Evolutionary conservation across 2,113 vertebrate genomes (phyloP), one percentile per base, ranked within the genome.

Genomic region (Spermophilus dauricus): DNA sequence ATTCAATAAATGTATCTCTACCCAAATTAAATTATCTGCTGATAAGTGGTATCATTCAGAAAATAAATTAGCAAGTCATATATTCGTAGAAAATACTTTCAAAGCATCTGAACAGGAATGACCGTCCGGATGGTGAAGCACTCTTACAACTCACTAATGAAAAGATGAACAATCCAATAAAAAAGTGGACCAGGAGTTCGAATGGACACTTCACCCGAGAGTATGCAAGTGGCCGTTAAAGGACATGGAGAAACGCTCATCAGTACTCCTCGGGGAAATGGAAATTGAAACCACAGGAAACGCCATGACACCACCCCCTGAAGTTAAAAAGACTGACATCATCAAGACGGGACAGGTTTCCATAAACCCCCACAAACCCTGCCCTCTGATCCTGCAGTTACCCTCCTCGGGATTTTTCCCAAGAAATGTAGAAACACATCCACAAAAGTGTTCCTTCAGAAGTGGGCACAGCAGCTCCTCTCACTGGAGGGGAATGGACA

Each of bases 91-190:
- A 86, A 78, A 97, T 92, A 83, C 37, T 92, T 82, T 24, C 42
- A 76, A 51, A 51, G 76, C 26, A 63, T 75, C 82, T 91, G 82
- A 93, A 91, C 85, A 85, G 11, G 45, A 56, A 4, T 37, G 34
- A 69, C 48, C 39, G 45, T 72, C 28, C 42, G 34, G 6, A 53
- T 69, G 32, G 73, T 39, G 39, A 90, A 80, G 34, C 92, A 51
- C 0, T 73, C 28, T 78, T 92, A 91, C 17, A 92, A 39, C 16
- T 87, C 17, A 58, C 18, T 73, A 78, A 67, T 51, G 39, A 67
- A 96, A 97, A 91, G 22, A 45, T 30, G 32, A 65, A 28, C 26
- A 65, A 14, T 45, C 53, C 72, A 76, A 77, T 92, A 92, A 58
- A 34, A 77, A 90, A 86, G 61, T 53, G 37, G 8, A 22, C 11